Base-by-base conservation (phyloP, 2,797 vertebrate genomes). In the Myotis planiceps region DNA sequence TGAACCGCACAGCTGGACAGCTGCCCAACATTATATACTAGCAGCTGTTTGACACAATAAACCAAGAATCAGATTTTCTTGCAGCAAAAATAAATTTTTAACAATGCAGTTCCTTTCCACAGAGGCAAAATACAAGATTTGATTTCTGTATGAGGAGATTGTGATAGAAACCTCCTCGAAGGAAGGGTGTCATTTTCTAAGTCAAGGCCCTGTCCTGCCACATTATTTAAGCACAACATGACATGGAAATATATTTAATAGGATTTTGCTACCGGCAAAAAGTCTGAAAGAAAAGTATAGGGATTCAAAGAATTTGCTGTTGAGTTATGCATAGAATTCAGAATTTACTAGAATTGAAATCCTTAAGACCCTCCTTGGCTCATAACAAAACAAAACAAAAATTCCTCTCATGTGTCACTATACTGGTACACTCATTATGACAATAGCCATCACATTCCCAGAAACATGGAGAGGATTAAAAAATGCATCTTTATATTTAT, bases 81-180 rank as follows among this genome's bases (percentile, higher is more conserved):
- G 80, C 88, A 89, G 93, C 58, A 92, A 90, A 4, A 90, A 97
- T 97, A 97, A 97, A 97, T 86, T 97, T 98, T 98, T 98, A 97
- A 98, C 92, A 95, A 97, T 6, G 19, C 90, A 0, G 1, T 90
- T 94, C 94, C 96, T 97, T 97, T 79, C 96, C 82, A 16, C 87
- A 72, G 74, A 32, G 78, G 60, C 72, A 55, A 97, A 97, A 96
- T 0, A 39, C 2, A 94, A 87, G 90, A 90, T 79, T 63, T 37
- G 84, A 95, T 85, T 69, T 71, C 0, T 1, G 86, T 2, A 0
- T 18, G 79, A 96, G 68, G 79, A 88, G 32, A 51, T 29, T 96
- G 75, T 89, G 85, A 93, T 13, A 87, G 85, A 93, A 87, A 89
- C 65, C 45, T 81, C 96, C 90, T 96, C 0, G 21, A 34, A 97